These are phyloP conservation scores for Stomorhina lunata DNA, from an alignment of 2,888 invertebrate genomes.

Conservation along the genomic window DNA sequence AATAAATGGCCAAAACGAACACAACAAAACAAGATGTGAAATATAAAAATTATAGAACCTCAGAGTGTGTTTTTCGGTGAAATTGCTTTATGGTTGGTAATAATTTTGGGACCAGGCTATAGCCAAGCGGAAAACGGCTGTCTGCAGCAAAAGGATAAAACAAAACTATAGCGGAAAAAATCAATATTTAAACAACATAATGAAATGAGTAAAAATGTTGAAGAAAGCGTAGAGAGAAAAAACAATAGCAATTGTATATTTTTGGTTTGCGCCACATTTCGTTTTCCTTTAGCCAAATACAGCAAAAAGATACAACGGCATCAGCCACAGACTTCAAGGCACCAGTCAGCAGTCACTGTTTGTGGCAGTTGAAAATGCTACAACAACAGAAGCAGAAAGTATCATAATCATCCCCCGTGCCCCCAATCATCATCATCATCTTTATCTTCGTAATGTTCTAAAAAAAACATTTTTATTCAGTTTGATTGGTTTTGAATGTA, in stretches of 20 bases:
- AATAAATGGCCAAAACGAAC: background rate
- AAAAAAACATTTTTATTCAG: conserved; percentile 1
- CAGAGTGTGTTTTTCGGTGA: background rate
- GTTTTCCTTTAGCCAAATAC: background rate
- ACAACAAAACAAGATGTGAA: background rate
- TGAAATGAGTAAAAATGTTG: too few species aligned
- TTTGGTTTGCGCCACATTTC: background rate
- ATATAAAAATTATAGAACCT: background rate
- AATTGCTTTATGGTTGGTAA: background rate
- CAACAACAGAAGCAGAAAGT: background rate
- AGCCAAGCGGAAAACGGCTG: background rate
- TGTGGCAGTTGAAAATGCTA: background rate
- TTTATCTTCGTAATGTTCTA: background rate
- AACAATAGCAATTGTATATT: conserved; percentile 8
- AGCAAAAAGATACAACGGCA: conserved; percentile 7
- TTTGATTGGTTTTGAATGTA: conserved; percentile 16
- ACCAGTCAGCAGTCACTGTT: conserved; percentile 26
- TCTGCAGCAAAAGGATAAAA: background rate
- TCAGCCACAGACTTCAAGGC: conserved; percentile 37
- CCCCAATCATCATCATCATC: background rate
- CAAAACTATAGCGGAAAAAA: background rate
- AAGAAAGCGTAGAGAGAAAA: background rate
- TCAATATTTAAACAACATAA: conserved; percentile 34
- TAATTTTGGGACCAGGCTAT: background rate
- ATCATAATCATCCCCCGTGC: background rate